Base-by-base conservation (phyloP, 1,140 invertebrate genomes). In the Nasonia vitripennis region DNA sequence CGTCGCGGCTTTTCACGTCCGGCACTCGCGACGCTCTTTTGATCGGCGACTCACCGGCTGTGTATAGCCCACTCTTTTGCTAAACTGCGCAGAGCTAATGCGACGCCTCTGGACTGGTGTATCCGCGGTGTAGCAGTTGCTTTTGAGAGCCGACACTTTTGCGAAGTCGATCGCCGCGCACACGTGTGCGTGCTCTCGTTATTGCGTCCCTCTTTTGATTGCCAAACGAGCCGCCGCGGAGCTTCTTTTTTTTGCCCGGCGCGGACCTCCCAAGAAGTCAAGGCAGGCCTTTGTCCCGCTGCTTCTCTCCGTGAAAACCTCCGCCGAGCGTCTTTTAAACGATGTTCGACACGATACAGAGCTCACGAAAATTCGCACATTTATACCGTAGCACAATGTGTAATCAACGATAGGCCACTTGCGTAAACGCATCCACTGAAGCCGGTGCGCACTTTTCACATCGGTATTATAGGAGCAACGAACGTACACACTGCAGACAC, bases 241-340 rank as follows among this genome's bases (percentile, higher is more conserved):
- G 37, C 9, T 80, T 11, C 11, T 48, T 83, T 48, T 83, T 74
- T 68, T 41, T 81, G 11, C 62, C 17, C 34, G 27, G 27, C 27
- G 14, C 27, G 41, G 81, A 83, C 81, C 81, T 77, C 81, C 81
- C 81, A 75, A 31, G 51, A 51, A 31, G 68, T 55, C 11, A 20
- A 55, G 17, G 17, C 6, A 41, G 2, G 14, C 78, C 51, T 31
- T 67, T 79, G 4, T 78, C 7, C 11, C 67, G 17, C 67, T 79
- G 20, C 23, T 4, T 3, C 9, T 67, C 10, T 31, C 27, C 27
- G 27, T 27, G 27, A 27, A 27, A 27, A 27, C 27, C 1, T 27
- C 27, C 27, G 27, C 1, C 27, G 27, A 27, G 27, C 9, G 41
- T 45, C 9, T 45, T 45, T 9, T 45, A 45, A 9, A 41, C 6